A percentile compares a stretch with the other conserved stretches of the same genome.
phyloP scores from a whole-genome alignment of 2,797 vertebrate species.

The Pempheris klunzingeri region DNA sequence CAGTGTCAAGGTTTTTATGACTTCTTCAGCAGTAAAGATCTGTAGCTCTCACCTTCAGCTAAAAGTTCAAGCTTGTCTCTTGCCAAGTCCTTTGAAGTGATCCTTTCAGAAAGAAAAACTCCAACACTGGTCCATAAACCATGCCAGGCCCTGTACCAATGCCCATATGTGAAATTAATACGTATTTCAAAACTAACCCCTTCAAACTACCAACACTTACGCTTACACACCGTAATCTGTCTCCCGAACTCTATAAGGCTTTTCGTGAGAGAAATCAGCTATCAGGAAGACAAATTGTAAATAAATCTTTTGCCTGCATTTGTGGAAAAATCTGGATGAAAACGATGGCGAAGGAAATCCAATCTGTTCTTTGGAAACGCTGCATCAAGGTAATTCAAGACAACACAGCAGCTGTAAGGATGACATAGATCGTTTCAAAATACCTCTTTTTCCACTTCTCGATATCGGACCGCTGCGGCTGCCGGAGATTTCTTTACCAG shows the following conservation, averaged over 20 bases:
- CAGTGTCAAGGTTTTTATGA: slow-evolving; percentile 59
- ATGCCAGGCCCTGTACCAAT: slow-evolving; percentile 62
- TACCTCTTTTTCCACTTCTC: slow-evolving; percentile 75
- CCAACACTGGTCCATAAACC: slow-evolving; percentile 72
- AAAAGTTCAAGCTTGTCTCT: slow-evolving; percentile 66
- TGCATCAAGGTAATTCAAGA: slow-evolving; percentile 82
- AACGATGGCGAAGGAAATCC: slow-evolving; percentile 73
- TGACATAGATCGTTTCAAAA: slow-evolving; percentile 78
- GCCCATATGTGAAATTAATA: slow-evolving; percentile 76
- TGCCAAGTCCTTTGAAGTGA: slow-evolving; percentile 79
- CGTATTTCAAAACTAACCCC: slow-evolving; percentile 50
- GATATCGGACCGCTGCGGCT: slow-evolving; percentile 56
- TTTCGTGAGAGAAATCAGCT: slow-evolving; percentile 27
- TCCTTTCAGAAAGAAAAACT: slow-evolving; percentile 71
- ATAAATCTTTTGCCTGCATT: slow-evolving; percentile 72
- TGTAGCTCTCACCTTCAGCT: slow-evolving; percentile 72
- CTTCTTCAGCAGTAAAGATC: slow-evolving; percentile 56
- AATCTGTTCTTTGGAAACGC: slow-evolving; percentile 74
- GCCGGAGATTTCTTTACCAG: slow-evolving; percentile 59
- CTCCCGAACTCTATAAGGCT: slow-evolving; percentile 29
- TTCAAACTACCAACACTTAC: slow-evolving; percentile 32
- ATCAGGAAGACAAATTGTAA: slow-evolving; percentile 64
- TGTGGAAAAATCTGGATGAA: slow-evolving; percentile 74
- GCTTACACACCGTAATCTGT: slow-evolving; percentile 7
- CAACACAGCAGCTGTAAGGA: slow-evolving; percentile 79